phyloP scores from a whole-genome alignment of 30 jellyfish, hydroid and myxozoan genomes.

The Pseudorhiza aurosa region DNA sequence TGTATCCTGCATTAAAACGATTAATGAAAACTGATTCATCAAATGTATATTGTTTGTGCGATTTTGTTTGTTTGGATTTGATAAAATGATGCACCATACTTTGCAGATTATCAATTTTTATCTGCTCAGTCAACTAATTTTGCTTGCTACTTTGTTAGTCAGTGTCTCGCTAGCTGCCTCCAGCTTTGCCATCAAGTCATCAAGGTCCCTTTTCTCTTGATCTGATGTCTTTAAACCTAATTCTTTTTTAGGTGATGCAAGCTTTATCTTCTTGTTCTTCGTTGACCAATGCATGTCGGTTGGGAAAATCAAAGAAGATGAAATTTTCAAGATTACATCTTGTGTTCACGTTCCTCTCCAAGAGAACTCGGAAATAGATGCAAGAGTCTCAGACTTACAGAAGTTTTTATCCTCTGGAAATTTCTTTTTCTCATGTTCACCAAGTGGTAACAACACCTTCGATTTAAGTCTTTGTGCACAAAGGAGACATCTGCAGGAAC shows the following conservation, averaged over 20 bases:
- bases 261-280: slow-evolving; percentile 68
- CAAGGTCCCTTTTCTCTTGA: neutral
- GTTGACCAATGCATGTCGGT: slow-evolving; percentile 86
- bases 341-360: slow-evolving; percentile 83
- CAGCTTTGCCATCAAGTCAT: neutral
- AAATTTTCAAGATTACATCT: slow-evolving; percentile 73
- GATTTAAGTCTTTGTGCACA: slow-evolving; percentile 84
- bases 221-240: too few relatives aligned
- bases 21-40: too few relatives aligned
- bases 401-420: slow-evolving; percentile 80
- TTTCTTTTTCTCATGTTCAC: slow-evolving; percentile 77
- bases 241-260: slow-evolving; percentile 66
- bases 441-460: slow-evolving; percentile 48
- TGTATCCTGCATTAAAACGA: too few relatives aligned
- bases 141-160: too few relatives aligned
- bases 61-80: too few relatives aligned
- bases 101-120: neutral
- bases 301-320: slow-evolving; percentile 84
- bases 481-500: slow-evolving; percentile 70
- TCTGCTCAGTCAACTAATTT: neutral
- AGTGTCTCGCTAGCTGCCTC: too few relatives aligned
- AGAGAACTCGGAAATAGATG: slow-evolving; percentile 66
- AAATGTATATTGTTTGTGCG: too few relatives aligned
- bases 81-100: neutral
- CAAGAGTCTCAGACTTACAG: slow-evolving; percentile 80